These are phyloP conservation scores for Anarsia innoxiella DNA, from an alignment of 2,888 invertebrate species.

Conservation along the genomic window DNA sequence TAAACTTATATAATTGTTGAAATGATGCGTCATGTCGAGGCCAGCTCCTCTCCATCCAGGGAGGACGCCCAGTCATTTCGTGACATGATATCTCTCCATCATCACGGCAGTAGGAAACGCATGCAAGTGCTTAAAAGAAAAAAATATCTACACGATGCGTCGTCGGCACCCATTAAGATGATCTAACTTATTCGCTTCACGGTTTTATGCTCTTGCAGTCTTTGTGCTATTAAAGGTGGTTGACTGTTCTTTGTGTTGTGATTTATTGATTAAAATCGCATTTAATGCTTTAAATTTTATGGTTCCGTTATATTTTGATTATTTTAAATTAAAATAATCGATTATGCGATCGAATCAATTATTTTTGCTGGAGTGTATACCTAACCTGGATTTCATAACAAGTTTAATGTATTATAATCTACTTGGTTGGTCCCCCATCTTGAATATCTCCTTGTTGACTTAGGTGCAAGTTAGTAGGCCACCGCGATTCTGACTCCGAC, in stretches of 20 bases:
- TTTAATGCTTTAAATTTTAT: not conserved
- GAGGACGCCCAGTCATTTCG: slow-evolving; percentile 47
- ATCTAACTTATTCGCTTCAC: slow-evolving; percentile 18
- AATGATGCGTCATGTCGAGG: slow-evolving; percentile 51
- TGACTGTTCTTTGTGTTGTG: slow-evolving; percentile 4
- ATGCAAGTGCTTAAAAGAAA: slow-evolving; percentile 13
- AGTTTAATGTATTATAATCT: too few relatives aligned
- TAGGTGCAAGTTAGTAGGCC: slow-evolving; percentile 9
- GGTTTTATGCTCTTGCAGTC: slow-evolving; percentile 15
- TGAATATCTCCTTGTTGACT: slow-evolving; percentile 6
- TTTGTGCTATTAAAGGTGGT: slow-evolving; percentile 11
- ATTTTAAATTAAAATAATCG: too few relatives aligned
- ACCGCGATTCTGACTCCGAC: too few relatives aligned
- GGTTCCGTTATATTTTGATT: too few relatives aligned
- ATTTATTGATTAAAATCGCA: slow-evolving; percentile 7
- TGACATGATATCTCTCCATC: slow-evolving; percentile 44
- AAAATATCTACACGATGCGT: slow-evolving; percentile 15
- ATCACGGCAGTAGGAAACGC: slow-evolving; percentile 47
- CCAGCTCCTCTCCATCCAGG: slow-evolving; percentile 31
- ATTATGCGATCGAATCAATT: too few relatives aligned
- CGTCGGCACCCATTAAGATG: slow-evolving; percentile 11
- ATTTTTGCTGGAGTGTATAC: too few relatives aligned
- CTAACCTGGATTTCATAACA: too few relatives aligned
- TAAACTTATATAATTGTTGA: slow-evolving; percentile 29
- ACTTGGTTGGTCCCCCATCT: not conserved